These are phyloP conservation scores for Typhlichthys subterraneus DNA, from an alignment of 2,797 vertebrate species.

Conservation along the genomic window DNA sequence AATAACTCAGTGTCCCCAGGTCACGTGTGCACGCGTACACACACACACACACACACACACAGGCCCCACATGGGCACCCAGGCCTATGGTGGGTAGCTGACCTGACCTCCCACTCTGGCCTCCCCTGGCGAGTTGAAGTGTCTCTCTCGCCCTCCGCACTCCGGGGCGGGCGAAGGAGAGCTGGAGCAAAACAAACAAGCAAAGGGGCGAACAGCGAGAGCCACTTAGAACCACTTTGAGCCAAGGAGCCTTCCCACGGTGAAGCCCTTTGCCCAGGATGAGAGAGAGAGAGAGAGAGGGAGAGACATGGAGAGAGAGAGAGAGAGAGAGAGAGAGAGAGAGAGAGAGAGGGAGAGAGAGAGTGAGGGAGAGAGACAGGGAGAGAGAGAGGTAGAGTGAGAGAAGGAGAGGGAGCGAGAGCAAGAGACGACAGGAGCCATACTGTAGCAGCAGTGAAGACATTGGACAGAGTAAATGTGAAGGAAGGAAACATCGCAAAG, in stretches of 20 bases:
- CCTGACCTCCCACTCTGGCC: conserved; percentile 63
- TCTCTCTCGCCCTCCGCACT: conserved; percentile 67
- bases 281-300: background rate
- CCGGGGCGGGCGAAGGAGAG: conserved; percentile 63
- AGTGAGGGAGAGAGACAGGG: conserved; percentile 4
- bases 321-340: background rate
- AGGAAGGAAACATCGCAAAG: background rate
- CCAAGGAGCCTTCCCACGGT: conserved; percentile 75
- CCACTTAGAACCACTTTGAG: conserved; percentile 79
- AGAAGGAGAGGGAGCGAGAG: conserved; percentile 29
- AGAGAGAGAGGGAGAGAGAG: conserved; percentile 10
- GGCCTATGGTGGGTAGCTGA: conserved; percentile 55
- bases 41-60: conserved; percentile 51
- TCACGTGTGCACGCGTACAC: conserved; percentile 56
- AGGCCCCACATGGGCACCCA: conserved; percentile 60
- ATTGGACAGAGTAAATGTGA: background rate
- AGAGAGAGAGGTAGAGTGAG: background rate
- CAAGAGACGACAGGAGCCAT: conserved; percentile 32
- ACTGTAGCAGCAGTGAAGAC: background rate
- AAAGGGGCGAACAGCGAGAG: conserved; percentile 76
- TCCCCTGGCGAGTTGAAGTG: conserved; percentile 53
- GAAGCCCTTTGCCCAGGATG: conserved; percentile 67
- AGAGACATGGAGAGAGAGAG: conserved; percentile 13
- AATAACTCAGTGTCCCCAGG: conserved; percentile 23
- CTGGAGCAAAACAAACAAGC: conserved; percentile 66